Conservation (phyloP, 2,888 invertebrate genomes). For the Apamea epomidion region DNA sequence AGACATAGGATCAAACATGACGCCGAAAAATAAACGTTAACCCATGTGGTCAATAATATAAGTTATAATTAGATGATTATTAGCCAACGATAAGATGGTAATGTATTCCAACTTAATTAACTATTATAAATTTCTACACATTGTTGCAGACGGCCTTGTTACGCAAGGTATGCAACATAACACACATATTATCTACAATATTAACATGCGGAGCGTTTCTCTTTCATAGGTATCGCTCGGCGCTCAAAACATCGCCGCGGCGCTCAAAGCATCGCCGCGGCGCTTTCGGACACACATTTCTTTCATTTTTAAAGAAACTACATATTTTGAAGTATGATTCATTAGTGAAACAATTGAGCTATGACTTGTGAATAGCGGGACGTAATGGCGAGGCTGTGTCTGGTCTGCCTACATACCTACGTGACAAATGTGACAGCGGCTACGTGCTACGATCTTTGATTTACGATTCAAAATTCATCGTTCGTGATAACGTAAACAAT, state of each 20-base stretch:
- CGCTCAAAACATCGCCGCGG: slow-evolving; percentile 24
- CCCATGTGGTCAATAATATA: slow-evolving; percentile 62
- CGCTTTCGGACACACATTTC: slow-evolving; percentile 39
- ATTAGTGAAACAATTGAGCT: slow-evolving; percentile 52
- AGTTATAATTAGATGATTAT: slow-evolving; percentile 67
- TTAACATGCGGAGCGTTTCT: slow-evolving; percentile 68
- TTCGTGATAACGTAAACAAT: background rate
- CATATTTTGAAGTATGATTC: slow-evolving; percentile 49
- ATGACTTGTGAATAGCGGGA: slow-evolving; percentile 32
- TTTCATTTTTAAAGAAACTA: slow-evolving; percentile 47
- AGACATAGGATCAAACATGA: background rate
- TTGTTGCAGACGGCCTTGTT: slow-evolving; percentile 72
- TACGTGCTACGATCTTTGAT: slow-evolving; percentile 1
- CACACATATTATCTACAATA: slow-evolving; percentile 69
- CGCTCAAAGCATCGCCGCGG: slow-evolving; percentile 26
- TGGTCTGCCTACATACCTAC: slow-evolving; percentile 9
- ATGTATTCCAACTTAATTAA: slow-evolving; percentile 70
- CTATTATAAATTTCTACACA: slow-evolving; percentile 71
- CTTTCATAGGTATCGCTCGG: slow-evolving; percentile 57
- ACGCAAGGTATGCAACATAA: slow-evolving; percentile 69
- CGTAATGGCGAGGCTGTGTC: slow-evolving; percentile 37
- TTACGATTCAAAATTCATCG: background rate
- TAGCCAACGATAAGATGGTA: slow-evolving; percentile 70
- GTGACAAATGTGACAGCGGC: slow-evolving; percentile 22
- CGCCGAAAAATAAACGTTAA: slow-evolving; percentile 39